A percentile compares a stretch with the other conserved stretches of the same genome.
These are phyloP conservation scores for Bombus superbus DNA, from an alignment of 1,140 invertebrate species.

Conservation along the genomic window DNA sequence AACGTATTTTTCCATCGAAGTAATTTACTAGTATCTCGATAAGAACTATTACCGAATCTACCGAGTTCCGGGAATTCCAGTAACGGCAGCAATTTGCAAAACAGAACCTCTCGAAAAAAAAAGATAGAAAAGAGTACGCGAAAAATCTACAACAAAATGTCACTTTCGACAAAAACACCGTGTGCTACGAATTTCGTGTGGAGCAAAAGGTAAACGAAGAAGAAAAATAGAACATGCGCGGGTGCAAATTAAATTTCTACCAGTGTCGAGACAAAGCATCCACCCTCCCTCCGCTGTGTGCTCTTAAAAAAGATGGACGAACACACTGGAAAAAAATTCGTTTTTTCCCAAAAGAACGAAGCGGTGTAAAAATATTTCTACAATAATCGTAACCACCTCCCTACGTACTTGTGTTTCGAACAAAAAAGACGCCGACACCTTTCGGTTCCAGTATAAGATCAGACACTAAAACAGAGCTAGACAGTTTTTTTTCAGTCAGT, in stretches of 20 bases:
- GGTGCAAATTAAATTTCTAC: constrained; percentile 20
- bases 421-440: too few relatives aligned
- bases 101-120: background rate
- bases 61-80: background rate
- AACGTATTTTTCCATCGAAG: background rate
- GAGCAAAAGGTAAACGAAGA: background rate
- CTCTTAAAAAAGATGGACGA: background rate
- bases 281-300: background rate
- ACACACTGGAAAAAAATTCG: background rate
- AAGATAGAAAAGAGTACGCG: background rate
- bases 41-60: background rate
- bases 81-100: background rate
- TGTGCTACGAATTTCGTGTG: background rate
- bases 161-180: background rate
- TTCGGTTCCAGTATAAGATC: too few relatives aligned
- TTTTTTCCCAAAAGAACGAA: constrained; percentile 3
- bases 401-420: background rate
- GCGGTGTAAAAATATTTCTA: background rate
- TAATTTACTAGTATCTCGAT: background rate
- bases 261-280: background rate
- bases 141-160: background rate
- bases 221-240: background rate
- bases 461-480: background rate
- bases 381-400: background rate
- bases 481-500: background rate